phyloP scores from a whole-genome alignment of 2,113 vertebrate species.

The Perognathus longimembris region DNA sequence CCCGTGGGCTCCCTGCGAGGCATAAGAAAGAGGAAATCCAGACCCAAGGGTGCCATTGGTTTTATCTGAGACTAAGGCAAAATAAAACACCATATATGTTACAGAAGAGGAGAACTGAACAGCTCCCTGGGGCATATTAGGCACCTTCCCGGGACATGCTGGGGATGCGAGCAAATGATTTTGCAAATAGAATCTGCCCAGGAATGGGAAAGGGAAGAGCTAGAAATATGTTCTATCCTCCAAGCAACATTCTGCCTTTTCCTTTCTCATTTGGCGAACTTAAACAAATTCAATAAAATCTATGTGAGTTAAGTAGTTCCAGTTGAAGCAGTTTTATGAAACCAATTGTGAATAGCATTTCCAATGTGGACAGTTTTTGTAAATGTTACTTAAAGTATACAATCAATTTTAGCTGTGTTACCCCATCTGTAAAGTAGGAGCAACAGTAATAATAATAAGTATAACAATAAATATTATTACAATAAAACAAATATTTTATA shows the following conservation, averaged over 20 bases:
- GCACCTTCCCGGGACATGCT: neutral
- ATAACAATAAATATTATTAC: neutral
- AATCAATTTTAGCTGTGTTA: neutral
- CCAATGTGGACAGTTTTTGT: neutral
- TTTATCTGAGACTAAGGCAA: conserved; percentile 43
- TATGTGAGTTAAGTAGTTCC: neutral
- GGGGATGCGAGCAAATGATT: conserved; percentile 3
- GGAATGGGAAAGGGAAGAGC: neutral
- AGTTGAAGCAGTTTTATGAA: neutral
- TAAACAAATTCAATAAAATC: conserved; percentile 1
- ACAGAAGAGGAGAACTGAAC: neutral
- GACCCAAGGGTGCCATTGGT: neutral
- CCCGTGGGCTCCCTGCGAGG: neutral
- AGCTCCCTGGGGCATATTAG: neutral
- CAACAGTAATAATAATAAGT: neutral
- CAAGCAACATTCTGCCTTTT: neutral
- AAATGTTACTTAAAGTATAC: neutral
- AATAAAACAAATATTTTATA: too few relatives aligned
- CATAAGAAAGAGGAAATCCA: neutral
- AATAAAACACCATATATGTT: neutral
- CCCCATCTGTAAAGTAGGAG: neutral
- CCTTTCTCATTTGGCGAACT: neutral
- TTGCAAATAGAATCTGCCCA: neutral
- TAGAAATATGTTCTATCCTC: neutral
- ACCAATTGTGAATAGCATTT: neutral